These are phyloP conservation scores for Caenorhabditis doughertyi DNA, from an alignment of 2,888 invertebrate species.

Conservation along the genomic window DNA sequence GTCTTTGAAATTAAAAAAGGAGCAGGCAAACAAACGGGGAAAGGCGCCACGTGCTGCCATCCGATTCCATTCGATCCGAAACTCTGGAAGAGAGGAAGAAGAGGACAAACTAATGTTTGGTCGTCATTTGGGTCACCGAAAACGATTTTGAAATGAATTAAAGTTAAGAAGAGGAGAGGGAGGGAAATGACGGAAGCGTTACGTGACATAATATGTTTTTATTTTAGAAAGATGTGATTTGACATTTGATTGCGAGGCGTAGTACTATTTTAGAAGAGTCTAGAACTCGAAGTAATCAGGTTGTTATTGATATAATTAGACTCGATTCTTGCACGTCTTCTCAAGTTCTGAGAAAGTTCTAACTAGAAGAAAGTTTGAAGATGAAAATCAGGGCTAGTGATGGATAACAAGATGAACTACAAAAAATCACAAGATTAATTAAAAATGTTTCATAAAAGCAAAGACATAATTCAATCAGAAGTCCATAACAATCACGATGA, in stretches of 20 bases:
- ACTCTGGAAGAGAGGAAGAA: conserved; percentile 2
- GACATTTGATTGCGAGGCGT: not conserved
- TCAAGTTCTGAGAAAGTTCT: not conserved
- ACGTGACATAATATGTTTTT: conserved; percentile 29
- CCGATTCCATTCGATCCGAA: conserved; percentile 43
- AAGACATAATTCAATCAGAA: too few relatives aligned
- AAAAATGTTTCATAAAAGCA: too few relatives aligned
- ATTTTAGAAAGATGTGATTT: not conserved
- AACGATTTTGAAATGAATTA: conserved; percentile 14
- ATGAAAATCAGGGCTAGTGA: too few relatives aligned
- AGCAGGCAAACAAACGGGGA: conserved; percentile 56
- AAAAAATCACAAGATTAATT: too few relatives aligned
- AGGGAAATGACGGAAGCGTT: conserved; percentile 43
- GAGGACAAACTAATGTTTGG: conserved; percentile 45
- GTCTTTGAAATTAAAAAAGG: conserved; percentile 56
- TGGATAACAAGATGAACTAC: too few relatives aligned
- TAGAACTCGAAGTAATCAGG: conserved; percentile 6
- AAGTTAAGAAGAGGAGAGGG: conserved; percentile 20
- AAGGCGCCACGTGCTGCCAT: conserved; percentile 55
- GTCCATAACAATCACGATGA: too few relatives aligned
- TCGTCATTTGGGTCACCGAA: conserved; percentile 27
- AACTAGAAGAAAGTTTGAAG: too few relatives aligned
- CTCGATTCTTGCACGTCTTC: not conserved
- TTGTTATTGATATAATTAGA: conserved; percentile 11
- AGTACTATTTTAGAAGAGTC: not conserved